Base-by-base conservation (phyloP, 2,797 vertebrate species). In the Chloroceryle inda region DNA sequence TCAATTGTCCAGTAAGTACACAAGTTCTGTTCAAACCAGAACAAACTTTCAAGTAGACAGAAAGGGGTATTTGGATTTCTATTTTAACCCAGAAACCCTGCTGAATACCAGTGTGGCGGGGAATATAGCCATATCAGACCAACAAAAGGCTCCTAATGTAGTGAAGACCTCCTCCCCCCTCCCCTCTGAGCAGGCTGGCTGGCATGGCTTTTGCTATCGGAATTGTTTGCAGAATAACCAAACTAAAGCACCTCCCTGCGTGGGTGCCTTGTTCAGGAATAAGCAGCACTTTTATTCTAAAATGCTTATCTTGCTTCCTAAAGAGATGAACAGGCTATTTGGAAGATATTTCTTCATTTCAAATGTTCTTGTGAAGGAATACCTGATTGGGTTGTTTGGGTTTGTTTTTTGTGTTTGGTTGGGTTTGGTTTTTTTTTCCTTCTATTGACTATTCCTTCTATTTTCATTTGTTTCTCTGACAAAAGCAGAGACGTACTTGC, bases 1-100 rank as follows among this genome's bases (percentile, higher is more conserved):
- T 71, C 95, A 89, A 72, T 94, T 97, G 75, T 92, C 96, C 15
- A 4, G 83, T 88, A 94, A 97, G 89, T 92, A 92, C 94, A 95
- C 87, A 96, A 93, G 89, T 96, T 90, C 97, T 96, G 75, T 89
- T 96, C 94, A 94, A 97, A 97, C 93, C 81, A 77, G 92, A 97
- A 85, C 66, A 92, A 96, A 96, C 71, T 95, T 90, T 95, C 88
- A 95, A 94, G 96, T 10, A 68, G 88, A 38, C 82, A 78, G 94
- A 94, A 95, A 95, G 73, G 80, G 56, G 58, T 79, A 63, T 95
- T 91, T 86, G 96, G 87, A 64, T 94, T 64, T 73, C 90, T 91
- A 1, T 92, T 95, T 83, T 69, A 73, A 75, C 75, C 11, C 6
- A 3, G 80, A 95, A 92, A 80, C 92, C 93, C 95, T 68, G 92